Evolutionary conservation across 2,797 vertebrate species (phyloP).

Genomic region (Trichosurus vulpecula): DNA sequence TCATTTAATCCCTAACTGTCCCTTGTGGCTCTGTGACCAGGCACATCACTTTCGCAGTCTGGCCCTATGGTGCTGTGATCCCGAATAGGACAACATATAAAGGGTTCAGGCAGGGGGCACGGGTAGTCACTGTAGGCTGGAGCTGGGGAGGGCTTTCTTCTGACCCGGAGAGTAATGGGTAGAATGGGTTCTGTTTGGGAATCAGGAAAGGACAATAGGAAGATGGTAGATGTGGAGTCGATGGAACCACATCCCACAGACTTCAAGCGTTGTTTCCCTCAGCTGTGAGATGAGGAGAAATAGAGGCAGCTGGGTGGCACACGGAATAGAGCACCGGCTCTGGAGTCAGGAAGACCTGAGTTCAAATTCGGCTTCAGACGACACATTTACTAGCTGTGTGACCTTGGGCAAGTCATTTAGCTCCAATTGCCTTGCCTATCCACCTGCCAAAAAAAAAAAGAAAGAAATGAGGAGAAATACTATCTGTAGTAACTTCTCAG

Average conservation of each 20-base stretch:
- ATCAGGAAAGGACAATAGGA: not conserved
- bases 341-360: no score
- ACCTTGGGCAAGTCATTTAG: no score
- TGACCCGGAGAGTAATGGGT: not conserved
- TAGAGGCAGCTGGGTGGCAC: no score
- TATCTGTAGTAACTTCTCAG: no score
- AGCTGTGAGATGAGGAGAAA: not conserved
- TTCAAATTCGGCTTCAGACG: no score
- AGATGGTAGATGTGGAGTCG: not conserved
- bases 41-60: conserved; percentile 20
- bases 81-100: conserved; percentile 27
- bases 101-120: not conserved
- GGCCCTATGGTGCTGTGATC: conserved; percentile 19
- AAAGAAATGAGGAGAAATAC: no score
- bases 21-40: not conserved
- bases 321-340: no score
- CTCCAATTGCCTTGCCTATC: no score
- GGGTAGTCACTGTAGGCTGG: not conserved
- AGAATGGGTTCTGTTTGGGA: not conserved
- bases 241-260: not conserved
- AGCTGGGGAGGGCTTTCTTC: not conserved
- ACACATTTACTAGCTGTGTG: no score
- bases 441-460: no score
- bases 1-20: not conserved
- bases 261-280: not conserved